Evolutionary conservation across 2,888 invertebrate genomes (phyloP), one percentile per base, ranked within the genome.

Genomic region (Zonitis immaculata): DNA sequence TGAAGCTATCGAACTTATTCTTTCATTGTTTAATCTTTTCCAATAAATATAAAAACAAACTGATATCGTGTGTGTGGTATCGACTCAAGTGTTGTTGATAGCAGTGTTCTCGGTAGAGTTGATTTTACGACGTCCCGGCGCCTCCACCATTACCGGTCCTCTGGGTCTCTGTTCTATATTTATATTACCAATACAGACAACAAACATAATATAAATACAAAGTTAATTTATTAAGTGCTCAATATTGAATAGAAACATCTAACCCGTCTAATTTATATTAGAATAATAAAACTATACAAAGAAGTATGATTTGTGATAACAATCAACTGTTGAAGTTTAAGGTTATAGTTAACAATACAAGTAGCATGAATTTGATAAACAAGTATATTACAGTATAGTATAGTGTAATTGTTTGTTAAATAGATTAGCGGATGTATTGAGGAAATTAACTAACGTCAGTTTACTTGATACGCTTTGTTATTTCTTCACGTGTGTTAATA

Each of bases 101-200:
- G 7, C 51, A n/a, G n/a, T n/a, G n/a, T n/a, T n/a, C n/a, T n/a
- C n/a, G n/a, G 5, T 22, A 4, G 22, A 22, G 53, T 57, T 47
- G 42, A 46, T 46, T 54, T 49, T 43, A 53, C 46, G 44, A 49
- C 27, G 14, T 28, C 46, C 46, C 30, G 46, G 30, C 46, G 46
- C 46, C 46, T 45, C 27, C 46, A 28, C 27, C 30, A 45, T 45
- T 45, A 27, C 20, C 16, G 27, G 26, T 28, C 18, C 35, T 35
- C 35, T 18, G 27, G 6, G 4, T 35, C 35, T 16, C 2, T 32
- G 35, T 16, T 16, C 35, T 18, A 16, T 16, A 35, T 35, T 35
- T 11, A 16, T 18, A 35, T 9, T 3, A 16, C 35, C 16, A 16
- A 35, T n/a, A 12, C 12, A 30, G 1, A 30, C 30, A n/a, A 12